Conservation (phyloP, 2,888 invertebrate species). For the Dastarcus helophoroides region DNA sequence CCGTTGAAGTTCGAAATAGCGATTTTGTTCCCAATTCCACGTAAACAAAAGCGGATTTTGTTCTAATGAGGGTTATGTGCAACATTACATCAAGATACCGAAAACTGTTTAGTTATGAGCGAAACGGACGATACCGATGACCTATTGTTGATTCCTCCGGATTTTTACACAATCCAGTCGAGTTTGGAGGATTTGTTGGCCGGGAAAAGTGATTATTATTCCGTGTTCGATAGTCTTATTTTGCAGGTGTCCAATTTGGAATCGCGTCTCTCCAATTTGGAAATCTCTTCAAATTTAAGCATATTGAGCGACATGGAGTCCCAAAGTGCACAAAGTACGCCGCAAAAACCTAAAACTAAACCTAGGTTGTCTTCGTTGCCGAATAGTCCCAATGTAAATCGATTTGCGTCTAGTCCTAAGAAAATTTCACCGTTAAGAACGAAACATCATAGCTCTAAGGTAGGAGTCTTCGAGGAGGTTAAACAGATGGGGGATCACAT, state of each 20-base stretch:
- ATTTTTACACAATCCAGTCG: slow-evolving; percentile 51
- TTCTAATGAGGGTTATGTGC: background rate
- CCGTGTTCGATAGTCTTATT: slow-evolving; percentile 51
- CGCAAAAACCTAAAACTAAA: slow-evolving; percentile 30
- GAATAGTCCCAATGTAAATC: slow-evolving; percentile 24
- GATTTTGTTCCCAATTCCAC: background rate
- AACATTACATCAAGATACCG: background rate
- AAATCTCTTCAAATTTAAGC: slow-evolving; percentile 32
- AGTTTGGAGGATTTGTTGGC: slow-evolving; percentile 39
- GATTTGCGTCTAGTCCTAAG: slow-evolving; percentile 16
- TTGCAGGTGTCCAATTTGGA: slow-evolving; percentile 49
- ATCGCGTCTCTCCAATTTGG: slow-evolving; percentile 39
- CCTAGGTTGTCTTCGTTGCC: slow-evolving; percentile 29
- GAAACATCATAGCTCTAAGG: too few relatives aligned
- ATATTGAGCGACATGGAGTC: slow-evolving; percentile 14
- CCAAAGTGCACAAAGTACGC: slow-evolving; percentile 32
- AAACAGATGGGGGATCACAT: too few relatives aligned
- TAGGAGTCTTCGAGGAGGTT: too few relatives aligned
- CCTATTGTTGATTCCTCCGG: slow-evolving; percentile 66
- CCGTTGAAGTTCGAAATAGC: too few relatives aligned
- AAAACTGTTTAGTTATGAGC: slow-evolving; percentile 41
- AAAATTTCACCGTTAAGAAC: too few relatives aligned
- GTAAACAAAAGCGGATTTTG: too few relatives aligned
- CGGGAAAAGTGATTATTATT: slow-evolving; percentile 29
- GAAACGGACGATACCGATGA: slow-evolving; percentile 76